Evolutionary conservation across 2,797 vertebrate genomes (phyloP), one percentile per base, ranked within the genome.

Genomic region (Sebastes glaucus): DNA sequence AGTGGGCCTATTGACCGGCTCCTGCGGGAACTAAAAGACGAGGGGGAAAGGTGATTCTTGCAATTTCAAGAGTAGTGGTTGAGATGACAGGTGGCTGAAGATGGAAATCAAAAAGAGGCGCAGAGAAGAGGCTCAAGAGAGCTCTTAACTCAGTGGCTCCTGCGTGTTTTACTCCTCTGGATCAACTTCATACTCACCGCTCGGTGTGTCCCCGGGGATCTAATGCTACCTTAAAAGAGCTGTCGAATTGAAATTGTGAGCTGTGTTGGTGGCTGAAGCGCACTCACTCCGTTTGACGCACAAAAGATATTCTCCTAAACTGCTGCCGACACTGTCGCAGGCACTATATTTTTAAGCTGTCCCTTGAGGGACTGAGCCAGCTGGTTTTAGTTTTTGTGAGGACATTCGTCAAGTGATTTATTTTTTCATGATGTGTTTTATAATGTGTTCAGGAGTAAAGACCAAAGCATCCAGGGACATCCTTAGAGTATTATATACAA

Each of bases 1-100:
- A 87, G 71, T 62, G 75, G 55, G 60, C 22, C 63, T 74, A 76
- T 82, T 74, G 78, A 86, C 60, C 66, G 32, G 32, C 70, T 80
- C 80, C 79, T 78, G 33, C 16, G 65, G 82, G 77, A 73, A 32
- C 63, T 35, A 10, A 57, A 55, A 67, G 64, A 78, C 23, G 33
- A 83, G 55, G 60, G 46, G 27, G 52, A 81, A 71, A 74, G 81
- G 82, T 65, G 33, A 66, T 69, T 81, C 56, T 79, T 22, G n/a
- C 32, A 65, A 62, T 88, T 81, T 89, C 30, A 80, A 80, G 82
- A 78, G 80, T 32, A 60, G 77, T 65, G 30, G 42, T 62, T 33
- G 75, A 83, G 81, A 80, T 88, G 85, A 82, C 84, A 71, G 69
- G 71, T 60, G 73, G 65, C 70, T 64, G 56, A 81, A 84, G 69